Conservation (phyloP, 2,797 vertebrate species). For the Staurois parvus region DNA sequence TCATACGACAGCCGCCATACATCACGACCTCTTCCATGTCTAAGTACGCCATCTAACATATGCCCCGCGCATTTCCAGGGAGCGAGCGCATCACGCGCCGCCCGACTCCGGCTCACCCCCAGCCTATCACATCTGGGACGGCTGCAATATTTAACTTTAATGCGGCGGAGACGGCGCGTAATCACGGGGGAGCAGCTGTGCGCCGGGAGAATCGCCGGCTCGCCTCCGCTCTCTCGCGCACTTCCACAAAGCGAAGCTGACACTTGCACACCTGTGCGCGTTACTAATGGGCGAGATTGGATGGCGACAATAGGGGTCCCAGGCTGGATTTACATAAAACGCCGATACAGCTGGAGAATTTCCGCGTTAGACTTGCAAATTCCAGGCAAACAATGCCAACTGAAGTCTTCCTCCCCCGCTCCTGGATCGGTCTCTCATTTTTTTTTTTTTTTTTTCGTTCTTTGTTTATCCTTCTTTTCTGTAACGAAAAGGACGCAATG, state of each 20-base stretch:
- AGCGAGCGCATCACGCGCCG: background rate
- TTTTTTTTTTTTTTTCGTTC: background rate
- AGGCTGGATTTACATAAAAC: slow-evolving; percentile 34
- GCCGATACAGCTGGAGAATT: background rate
- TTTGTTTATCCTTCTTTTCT: background rate
- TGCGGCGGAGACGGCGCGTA: slow-evolving; percentile 28
- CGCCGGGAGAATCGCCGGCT: slow-evolving; percentile 1
- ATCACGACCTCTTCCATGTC: background rate
- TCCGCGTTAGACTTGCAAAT: background rate
- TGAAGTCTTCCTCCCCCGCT: background rate
- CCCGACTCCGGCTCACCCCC: slow-evolving; percentile 8
- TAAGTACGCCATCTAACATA: slow-evolving; percentile 10
- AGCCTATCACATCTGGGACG: slow-evolving; percentile 20
- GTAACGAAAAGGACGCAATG: no score
- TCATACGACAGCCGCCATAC: background rate
- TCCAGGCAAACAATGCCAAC: background rate
- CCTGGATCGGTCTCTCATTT: background rate
- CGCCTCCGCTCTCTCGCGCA: slow-evolving; percentile 16
- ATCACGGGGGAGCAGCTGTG: slow-evolving; percentile 56
- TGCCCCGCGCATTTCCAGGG: background rate
- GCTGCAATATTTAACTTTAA: slow-evolving; percentile 56
- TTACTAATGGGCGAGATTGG: slow-evolving; percentile 31
- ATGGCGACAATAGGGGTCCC: background rate
- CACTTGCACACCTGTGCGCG: slow-evolving; percentile 46
- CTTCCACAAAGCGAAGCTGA: slow-evolving; percentile 36